Percentiles rank a stretch among this genome's conserved stretches.
Evolutionary conservation across 2,113 vertebrate species (phyloP).

Genomic region (Australoheros scitulus): DNA sequence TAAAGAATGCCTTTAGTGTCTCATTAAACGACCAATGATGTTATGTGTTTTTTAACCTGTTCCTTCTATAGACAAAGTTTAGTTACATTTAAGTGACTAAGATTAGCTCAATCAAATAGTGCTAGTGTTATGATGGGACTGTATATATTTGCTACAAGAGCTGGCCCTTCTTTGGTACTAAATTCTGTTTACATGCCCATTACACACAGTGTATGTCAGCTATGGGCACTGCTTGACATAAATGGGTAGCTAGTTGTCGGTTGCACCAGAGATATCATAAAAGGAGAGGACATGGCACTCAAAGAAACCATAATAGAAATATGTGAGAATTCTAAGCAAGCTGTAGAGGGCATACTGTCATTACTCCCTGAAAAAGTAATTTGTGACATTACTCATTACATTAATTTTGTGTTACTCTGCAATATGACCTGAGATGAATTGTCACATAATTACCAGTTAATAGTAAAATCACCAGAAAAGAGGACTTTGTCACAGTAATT

Average conservation of each 20-base stretch:
- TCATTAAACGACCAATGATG: fast-evolving
- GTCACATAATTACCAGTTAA: too few species aligned
- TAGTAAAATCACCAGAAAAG: too few species aligned
- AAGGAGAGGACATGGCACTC: not conserved
- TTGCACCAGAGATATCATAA: too few species aligned
- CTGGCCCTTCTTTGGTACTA: too few species aligned
- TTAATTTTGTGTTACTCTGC: too few species aligned
- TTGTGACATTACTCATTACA: too few species aligned
- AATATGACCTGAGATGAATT: too few species aligned
- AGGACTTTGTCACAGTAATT: too few species aligned
- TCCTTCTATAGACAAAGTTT: not conserved
- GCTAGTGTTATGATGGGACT: not conserved
- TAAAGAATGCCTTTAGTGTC: not conserved
- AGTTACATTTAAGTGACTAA: not conserved
- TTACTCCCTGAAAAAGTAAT: too few species aligned
- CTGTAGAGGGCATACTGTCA: too few species aligned
- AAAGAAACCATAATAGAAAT: not conserved
- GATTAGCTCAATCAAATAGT: not conserved
- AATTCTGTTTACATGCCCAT: not conserved
- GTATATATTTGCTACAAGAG: fast-evolving
- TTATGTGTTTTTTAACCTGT: fast-evolving
- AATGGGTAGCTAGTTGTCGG: too few species aligned
- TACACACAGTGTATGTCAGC: not conserved
- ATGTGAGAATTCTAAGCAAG: not conserved
- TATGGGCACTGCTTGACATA: not conserved